phyloP scores from a whole-genome alignment of 2,888 invertebrate genomes.

The Dryococelus australis region DNA sequence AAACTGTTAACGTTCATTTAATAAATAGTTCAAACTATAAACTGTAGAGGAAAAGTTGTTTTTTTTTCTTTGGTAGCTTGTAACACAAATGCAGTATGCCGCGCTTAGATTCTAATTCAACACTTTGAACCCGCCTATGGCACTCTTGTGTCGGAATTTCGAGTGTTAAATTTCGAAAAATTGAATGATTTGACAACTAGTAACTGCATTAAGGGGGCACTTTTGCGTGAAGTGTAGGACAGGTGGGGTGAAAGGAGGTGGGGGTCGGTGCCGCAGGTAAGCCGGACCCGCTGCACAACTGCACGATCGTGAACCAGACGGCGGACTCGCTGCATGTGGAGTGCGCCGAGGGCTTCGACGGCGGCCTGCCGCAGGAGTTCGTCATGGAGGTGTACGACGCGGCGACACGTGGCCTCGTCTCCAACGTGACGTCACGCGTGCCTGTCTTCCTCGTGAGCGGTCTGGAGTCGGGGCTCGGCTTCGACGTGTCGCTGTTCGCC shows the following conservation, averaged over 20 bases:
- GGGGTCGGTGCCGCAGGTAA: slow-evolving; percentile 63
- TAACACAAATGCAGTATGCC: too few relatives aligned
- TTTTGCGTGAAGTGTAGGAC: neutral
- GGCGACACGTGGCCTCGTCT: slow-evolving; percentile 61
- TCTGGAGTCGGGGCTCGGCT: slow-evolving; percentile 72
- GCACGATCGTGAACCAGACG: slow-evolving; percentile 77
- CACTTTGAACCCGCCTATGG: too few relatives aligned
- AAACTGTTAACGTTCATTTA: too few relatives aligned
- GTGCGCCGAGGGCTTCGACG: slow-evolving; percentile 79
- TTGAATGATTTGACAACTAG: too few relatives aligned
- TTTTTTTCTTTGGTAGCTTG: too few relatives aligned
- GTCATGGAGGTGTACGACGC: slow-evolving; percentile 73
- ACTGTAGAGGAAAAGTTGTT: too few relatives aligned
- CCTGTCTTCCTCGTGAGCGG: slow-evolving; percentile 73
- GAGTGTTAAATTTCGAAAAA: too few relatives aligned
- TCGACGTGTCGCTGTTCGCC: slow-evolving; percentile 73
- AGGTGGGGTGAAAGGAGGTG: neutral
- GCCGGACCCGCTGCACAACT: slow-evolving; percentile 76
- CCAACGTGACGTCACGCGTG: slow-evolving; percentile 65
- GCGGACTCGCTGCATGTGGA: slow-evolving; percentile 75
- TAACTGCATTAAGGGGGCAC: too few relatives aligned
- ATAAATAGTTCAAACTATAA: too few relatives aligned
- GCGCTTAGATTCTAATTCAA: too few relatives aligned
- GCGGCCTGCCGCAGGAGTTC: slow-evolving; percentile 76
- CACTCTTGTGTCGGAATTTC: too few relatives aligned